Conservation (phyloP, 2,888 invertebrate species). For the Dasysyrphus tricinctus region DNA sequence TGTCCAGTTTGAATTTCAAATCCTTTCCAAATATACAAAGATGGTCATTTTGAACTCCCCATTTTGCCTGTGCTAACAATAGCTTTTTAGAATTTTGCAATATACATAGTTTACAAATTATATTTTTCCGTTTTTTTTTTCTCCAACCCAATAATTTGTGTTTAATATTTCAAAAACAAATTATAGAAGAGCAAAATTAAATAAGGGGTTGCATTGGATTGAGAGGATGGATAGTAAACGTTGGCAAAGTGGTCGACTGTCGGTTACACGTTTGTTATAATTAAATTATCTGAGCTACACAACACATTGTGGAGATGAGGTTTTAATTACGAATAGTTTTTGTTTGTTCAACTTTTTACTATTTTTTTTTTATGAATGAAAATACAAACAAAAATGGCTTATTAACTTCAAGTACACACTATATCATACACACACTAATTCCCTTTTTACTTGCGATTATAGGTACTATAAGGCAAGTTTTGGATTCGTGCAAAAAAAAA, state of each 20-base stretch:
- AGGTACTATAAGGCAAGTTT: too few species aligned
- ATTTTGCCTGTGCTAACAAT: too few species aligned
- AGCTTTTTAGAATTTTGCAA: too few species aligned
- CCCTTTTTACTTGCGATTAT: too few species aligned
- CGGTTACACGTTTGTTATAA: conserved; percentile 49
- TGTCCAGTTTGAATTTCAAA: too few species aligned
- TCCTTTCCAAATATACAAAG: too few species aligned
- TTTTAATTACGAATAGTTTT: conserved; percentile 52
- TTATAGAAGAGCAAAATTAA: neutral
- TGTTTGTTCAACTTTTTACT: conserved; percentile 7
- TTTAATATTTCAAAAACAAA: neutral
- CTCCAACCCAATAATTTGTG: neutral
- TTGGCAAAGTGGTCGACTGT: conserved; percentile 40
- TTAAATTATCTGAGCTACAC: conserved; percentile 66
- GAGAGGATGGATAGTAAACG: conserved; percentile 30
- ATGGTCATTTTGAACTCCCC: too few species aligned
- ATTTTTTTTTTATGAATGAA: conserved; percentile 24
- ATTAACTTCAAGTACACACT: neutral
- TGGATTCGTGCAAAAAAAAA: too few species aligned
- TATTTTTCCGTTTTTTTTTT: too few species aligned
- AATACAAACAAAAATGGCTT: neutral
- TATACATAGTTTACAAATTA: too few species aligned
- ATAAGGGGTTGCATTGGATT: conserved; percentile 57
- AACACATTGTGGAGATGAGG: conserved; percentile 59
- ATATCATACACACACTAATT: neutral